These are phyloP conservation scores for Ischnus inquisitorius DNA, from an alignment of 2,888 invertebrate species.

Conservation along the genomic window DNA sequence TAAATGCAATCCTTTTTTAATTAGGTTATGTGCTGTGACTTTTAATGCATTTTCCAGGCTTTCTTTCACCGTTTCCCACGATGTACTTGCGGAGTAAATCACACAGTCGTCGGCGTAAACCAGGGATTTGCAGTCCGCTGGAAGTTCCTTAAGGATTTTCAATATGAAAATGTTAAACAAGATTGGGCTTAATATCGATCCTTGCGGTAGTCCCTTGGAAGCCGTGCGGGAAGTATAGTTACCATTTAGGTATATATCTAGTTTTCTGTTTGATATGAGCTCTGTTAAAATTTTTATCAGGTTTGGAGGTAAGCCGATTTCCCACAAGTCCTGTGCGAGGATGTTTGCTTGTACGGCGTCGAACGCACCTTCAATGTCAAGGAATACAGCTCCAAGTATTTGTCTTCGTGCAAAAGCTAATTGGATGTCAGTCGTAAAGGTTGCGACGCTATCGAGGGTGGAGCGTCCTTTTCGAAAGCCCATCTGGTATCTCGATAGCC, in stretches of 20 bases:
- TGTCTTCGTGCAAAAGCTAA: not conserved
- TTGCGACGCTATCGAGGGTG: slow-evolving; percentile 14
- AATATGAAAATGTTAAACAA: not conserved
- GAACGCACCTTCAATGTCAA: slow-evolving; percentile 44
- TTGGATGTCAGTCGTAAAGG: slow-evolving; percentile 4
- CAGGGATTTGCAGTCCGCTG: not conserved
- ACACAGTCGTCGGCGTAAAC: slow-evolving; percentile 12
- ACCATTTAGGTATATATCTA: not conserved
- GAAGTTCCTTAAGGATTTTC: not conserved
- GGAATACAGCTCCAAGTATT: slow-evolving; percentile 16
- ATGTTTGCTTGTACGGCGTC: slow-evolving; percentile 29
- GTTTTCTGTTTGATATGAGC: not conserved
- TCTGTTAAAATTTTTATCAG: not conserved
- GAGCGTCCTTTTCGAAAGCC: slow-evolving; percentile 48
- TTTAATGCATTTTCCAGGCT: not conserved
- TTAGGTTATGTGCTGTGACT: not conserved
- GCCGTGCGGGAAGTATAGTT: not conserved
- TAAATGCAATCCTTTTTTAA: not conserved
- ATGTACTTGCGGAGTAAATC: not conserved
- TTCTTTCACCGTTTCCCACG: slow-evolving; percentile 1
- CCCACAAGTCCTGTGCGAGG: not conserved
- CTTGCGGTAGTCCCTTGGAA: not conserved
- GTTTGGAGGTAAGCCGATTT: not conserved
- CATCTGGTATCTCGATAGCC: not conserved
- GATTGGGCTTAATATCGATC: not conserved